These are phyloP conservation scores for Astropecten irregularis DNA, from an alignment of 53 echinoderm and acorn worm genomes.

Conservation along the genomic window DNA sequence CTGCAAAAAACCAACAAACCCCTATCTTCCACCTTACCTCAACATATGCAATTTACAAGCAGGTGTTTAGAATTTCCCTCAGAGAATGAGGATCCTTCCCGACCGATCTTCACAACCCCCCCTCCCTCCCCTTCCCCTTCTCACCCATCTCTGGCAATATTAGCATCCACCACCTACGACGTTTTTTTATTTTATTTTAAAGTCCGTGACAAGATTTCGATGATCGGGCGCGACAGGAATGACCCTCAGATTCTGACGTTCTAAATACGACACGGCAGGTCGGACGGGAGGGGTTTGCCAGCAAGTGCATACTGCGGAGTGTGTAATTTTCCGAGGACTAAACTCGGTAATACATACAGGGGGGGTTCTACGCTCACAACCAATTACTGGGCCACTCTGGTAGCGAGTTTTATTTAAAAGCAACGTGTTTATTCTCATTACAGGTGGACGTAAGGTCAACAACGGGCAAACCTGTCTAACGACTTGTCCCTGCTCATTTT, in stretches of 20 bases:
- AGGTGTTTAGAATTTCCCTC: conserved; percentile 12
- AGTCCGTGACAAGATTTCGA: background rate
- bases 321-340: background rate
- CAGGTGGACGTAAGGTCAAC: no score
- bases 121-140: background rate
- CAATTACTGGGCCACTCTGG: background rate
- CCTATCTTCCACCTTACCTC: no score
- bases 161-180: background rate
- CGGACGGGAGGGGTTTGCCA: background rate
- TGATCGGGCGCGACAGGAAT: conserved; percentile 39
- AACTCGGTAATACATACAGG: conserved; percentile 29
- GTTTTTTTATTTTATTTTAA: no score
- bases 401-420: background rate
- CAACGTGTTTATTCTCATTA: background rate
- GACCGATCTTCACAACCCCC: no score
- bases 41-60: conserved; percentile 32
- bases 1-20: no score
- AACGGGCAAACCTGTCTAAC: no score
- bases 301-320: conserved; percentile 20
- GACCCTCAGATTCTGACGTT: conserved; percentile 21
- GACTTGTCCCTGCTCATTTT: no score
- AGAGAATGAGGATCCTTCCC: background rate
- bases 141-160: background rate
- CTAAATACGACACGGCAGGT: conserved; percentile 18
- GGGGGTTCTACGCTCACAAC: conserved; percentile 10